Percentiles rank a stretch among this genome's conserved stretches.
These are phyloP conservation scores for Passer montanus DNA, from an alignment of 2,113 vertebrate genomes.

Conservation along the genomic window DNA sequence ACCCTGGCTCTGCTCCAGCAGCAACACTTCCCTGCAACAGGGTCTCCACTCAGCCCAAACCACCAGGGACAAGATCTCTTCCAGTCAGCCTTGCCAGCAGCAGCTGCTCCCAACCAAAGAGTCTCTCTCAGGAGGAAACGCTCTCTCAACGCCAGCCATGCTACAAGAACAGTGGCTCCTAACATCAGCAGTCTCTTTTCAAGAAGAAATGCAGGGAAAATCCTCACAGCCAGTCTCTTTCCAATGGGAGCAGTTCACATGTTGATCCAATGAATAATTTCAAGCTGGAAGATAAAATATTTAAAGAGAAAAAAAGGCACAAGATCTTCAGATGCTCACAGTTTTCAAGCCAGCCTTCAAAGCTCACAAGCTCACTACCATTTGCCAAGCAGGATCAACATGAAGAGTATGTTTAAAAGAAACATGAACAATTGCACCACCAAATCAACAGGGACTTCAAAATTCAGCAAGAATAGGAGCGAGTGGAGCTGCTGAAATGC, in stretches of 20 bases:
- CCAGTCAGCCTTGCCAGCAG: conserved; percentile 5
- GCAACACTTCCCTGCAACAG: conserved; percentile 52
- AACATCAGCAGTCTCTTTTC: background rate
- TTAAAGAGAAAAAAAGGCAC: conserved; percentile 14
- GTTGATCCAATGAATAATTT: conserved; percentile 70
- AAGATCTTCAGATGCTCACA: conserved; percentile 23
- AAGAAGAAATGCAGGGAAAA: conserved; percentile 5
- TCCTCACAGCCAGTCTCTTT: conserved; percentile 39
- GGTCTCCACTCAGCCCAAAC: conserved; percentile 52
- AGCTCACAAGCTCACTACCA: conserved; percentile 8
- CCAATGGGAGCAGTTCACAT: conserved; percentile 48
- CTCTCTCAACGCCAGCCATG: background rate
- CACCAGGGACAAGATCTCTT: conserved; percentile 22
- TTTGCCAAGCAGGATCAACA: conserved; percentile 61
- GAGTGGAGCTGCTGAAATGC: background rate
- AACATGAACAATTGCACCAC: conserved; percentile 30
- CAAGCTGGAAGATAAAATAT: conserved; percentile 67
- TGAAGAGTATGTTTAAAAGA: background rate
- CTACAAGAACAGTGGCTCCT: background rate
- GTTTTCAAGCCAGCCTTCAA: conserved; percentile 38
- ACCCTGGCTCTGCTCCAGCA: conserved; percentile 61
- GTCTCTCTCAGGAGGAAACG: background rate
- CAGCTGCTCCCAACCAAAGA: conserved; percentile 52
- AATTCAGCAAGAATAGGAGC: background rate
- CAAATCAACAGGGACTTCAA: conserved; percentile 5